Evolutionary conservation across 1,140 invertebrate genomes (phyloP).

Genomic region (Papilio helenus): DNA sequence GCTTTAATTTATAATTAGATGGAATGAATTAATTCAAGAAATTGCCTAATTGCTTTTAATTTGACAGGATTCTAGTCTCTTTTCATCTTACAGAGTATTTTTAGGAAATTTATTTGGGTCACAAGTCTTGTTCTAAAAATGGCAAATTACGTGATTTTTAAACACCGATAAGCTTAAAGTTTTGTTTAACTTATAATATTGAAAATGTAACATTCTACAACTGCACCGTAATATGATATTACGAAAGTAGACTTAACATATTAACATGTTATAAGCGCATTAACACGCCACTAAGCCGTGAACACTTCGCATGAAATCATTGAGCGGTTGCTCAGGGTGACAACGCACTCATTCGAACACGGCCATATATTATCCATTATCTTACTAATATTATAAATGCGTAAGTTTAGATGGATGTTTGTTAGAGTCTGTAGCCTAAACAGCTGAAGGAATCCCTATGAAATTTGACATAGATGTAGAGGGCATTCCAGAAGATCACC

Average conservation of each 20-base stretch:
- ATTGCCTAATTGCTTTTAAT: neutral
- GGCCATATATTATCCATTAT: neutral
- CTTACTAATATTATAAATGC: neutral
- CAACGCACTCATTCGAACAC: neutral
- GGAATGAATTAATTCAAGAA: neutral
- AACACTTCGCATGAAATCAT: conserved; percentile 18
- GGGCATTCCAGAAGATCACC: too few species aligned
- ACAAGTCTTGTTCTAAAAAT: too few species aligned
- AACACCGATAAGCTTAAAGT: neutral
- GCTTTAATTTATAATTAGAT: neutral
- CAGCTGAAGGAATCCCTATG: too few species aligned
- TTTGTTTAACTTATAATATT: neutral
- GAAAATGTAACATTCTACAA: neutral
- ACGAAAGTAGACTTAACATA: neutral
- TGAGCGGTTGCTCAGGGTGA: conserved; percentile 13
- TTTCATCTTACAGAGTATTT: neutral
- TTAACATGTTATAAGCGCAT: conserved; percentile 15
- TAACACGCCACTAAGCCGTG: conserved; percentile 12
- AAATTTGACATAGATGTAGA: too few species aligned
- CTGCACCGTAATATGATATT: neutral
- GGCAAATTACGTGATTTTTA: too few species aligned
- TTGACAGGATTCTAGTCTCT: neutral
- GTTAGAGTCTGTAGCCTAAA: too few species aligned
- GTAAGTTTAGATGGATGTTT: too few species aligned
- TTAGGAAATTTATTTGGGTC: neutral